These are phyloP conservation scores for Coregonus sp. DNA, from an alignment of 2,797 vertebrate genomes.

Conservation along the genomic window DNA sequence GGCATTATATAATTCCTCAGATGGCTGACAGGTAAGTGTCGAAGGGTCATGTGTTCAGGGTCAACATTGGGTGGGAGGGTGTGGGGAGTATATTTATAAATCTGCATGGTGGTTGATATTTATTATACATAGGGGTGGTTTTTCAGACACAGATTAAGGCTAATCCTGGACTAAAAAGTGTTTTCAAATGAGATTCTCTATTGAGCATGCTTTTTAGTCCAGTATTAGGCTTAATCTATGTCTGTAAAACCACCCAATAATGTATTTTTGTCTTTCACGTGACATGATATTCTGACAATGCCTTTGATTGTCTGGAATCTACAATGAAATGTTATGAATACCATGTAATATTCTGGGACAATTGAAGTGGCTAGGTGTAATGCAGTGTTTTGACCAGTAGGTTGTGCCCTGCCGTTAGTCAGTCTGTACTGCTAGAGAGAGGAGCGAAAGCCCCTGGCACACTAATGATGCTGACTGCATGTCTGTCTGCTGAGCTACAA, in stretches of 20 bases:
- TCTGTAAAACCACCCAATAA: too few relatives aligned
- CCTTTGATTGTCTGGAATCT: not conserved
- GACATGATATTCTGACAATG: not conserved
- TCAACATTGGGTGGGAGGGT: too few relatives aligned
- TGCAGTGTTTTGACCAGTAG: slow-evolving; percentile 49
- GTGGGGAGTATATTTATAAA: too few relatives aligned
- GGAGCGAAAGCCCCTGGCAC: not conserved
- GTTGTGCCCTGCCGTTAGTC: slow-evolving; percentile 37
- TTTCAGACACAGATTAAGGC: too few relatives aligned
- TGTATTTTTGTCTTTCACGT: too few relatives aligned
- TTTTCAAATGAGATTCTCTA: too few relatives aligned
- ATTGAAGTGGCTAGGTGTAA: slow-evolving; percentile 16
- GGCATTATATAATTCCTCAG: slow-evolving; percentile 98
- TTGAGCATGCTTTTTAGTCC: too few relatives aligned
- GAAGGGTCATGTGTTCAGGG: slow-evolving; percentile 21
- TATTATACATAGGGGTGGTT: too few relatives aligned
- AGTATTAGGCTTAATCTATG: too few relatives aligned
- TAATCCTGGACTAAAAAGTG: too few relatives aligned
- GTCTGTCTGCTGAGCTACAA: slow-evolving; percentile 10
- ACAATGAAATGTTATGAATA: not conserved
- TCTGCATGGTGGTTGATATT: too few relatives aligned
- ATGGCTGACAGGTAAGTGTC: slow-evolving; percentile 94
- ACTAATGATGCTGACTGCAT: slow-evolving; percentile 10
- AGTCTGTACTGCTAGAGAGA: slow-evolving; percentile 1
- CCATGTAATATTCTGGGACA: too few relatives aligned